A percentile compares a stretch with the other conserved stretches of the same genome.
phyloP scores from a whole-genome alignment of 2,888 invertebrate species.

The Panopea generosa region DNA sequence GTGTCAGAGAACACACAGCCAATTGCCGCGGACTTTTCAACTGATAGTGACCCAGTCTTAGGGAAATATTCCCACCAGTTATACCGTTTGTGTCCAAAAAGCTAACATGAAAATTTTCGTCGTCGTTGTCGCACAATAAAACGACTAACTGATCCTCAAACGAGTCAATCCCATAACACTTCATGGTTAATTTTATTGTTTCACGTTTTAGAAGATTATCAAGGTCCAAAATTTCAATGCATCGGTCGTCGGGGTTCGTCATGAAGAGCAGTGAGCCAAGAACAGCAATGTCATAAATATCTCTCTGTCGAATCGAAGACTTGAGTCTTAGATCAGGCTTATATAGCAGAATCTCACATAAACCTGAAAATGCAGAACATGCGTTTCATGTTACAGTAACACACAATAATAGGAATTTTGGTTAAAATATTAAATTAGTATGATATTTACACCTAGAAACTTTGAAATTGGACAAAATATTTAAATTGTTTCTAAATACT shows the following conservation, averaged over 20 bases:
- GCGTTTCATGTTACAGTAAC: background rate
- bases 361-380: constrained; percentile 25
- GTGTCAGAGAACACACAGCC: constrained; percentile 39
- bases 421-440: no score
- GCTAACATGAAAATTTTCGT: constrained; percentile 27
- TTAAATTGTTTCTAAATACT: no score
- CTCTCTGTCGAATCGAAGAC: constrained; percentile 6
- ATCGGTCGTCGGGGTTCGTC: constrained; percentile 36
- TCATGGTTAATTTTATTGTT: constrained; percentile 30
- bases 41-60: constrained; percentile 24
- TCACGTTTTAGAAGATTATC: background rate
- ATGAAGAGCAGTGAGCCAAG: constrained; percentile 29
- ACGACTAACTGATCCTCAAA: constrained; percentile 28
- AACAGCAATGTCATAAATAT: constrained; percentile 31
- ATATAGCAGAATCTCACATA: constrained; percentile 46
- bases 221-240: constrained; percentile 31
- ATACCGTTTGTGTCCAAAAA: constrained; percentile 37
- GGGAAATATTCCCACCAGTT: constrained; percentile 29
- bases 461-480: no score
- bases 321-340: constrained; percentile 35
- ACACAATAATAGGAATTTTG: background rate
- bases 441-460: no score
- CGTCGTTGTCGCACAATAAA: constrained; percentile 27
- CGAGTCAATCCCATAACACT: constrained; percentile 40
- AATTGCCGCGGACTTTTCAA: constrained; percentile 36